phyloP scores from a whole-genome alignment of 2,113 vertebrate species.

The Oophaga pumilio region DNA sequence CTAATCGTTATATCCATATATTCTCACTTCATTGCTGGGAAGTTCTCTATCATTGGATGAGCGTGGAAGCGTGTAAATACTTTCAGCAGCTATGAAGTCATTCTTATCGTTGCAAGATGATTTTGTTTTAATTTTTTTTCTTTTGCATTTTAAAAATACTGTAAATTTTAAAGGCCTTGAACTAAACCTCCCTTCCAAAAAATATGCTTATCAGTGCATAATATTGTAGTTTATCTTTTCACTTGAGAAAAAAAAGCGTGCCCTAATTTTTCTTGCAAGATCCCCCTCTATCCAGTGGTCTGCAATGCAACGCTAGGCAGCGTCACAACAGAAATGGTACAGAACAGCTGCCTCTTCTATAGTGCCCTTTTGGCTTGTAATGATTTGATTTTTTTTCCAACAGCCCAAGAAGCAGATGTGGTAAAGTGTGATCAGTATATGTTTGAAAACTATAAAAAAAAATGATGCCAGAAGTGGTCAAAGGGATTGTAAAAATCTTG shows the following conservation, averaged over 20 bases:
- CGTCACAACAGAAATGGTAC: slow-evolving; percentile 50
- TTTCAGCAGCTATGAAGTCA: neutral
- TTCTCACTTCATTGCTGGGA: too few species aligned
- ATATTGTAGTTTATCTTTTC: neutral
- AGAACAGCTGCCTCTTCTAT: slow-evolving; percentile 51
- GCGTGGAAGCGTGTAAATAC: too few species aligned
- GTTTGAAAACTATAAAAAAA: slow-evolving; percentile 58
- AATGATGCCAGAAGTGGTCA: slow-evolving; percentile 57
- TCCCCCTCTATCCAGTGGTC: slow-evolving; percentile 3
- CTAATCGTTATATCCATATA: too few species aligned
- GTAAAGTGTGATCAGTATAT: slow-evolving; percentile 57
- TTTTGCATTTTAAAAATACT: neutral
- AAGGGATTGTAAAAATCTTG: slow-evolving; percentile 55
- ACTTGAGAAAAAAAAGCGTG: neutral
- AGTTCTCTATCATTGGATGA: too few species aligned
- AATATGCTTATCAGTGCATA: neutral
- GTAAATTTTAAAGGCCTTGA: too few species aligned
- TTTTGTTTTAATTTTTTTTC: neutral
- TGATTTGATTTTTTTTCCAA: slow-evolving; percentile 53
- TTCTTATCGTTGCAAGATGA: neutral
- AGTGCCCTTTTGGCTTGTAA: slow-evolving; percentile 58
- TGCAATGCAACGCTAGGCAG: slow-evolving; percentile 5
- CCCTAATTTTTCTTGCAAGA: neutral
- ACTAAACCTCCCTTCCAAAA: too few species aligned
- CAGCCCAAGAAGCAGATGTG: slow-evolving; percentile 57